Conservation (phyloP, 1,140 invertebrate genomes). For the Rhopalosiphum padi region DNA sequence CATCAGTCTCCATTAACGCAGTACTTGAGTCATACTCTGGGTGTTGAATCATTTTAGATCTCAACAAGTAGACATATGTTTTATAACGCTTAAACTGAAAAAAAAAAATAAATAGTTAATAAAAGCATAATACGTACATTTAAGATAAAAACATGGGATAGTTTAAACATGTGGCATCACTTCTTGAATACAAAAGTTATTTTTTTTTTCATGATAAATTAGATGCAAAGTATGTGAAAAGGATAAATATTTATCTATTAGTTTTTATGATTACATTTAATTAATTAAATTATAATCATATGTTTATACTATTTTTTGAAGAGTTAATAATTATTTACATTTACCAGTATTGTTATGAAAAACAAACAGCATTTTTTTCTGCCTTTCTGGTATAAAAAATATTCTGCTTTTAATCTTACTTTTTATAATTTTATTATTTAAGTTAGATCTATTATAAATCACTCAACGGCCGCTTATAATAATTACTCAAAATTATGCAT, state of each 20-base stretch:
- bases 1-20: conserved; percentile 63
- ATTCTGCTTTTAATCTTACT: background rate
- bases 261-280: background rate
- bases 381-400: background rate
- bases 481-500: background rate
- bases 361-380: background rate
- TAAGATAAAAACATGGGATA: background rate
- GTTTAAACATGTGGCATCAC: background rate
- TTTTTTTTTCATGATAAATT: background rate
- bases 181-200: background rate
- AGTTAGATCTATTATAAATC: background rate
- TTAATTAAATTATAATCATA: background rate
- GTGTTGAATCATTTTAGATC: conserved; percentile 71
- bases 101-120: conserved; percentile 18
- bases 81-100: conserved; percentile 85
- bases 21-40: conserved; percentile 70
- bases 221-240: background rate
- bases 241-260: background rate
- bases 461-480: background rate
- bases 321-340: background rate
- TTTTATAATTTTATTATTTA: background rate
- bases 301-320: background rate
- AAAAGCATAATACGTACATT: background rate
- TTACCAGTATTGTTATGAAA: too few relatives aligned
- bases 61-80: conserved; percentile 82